A percentile compares a stretch with the other conserved stretches of the same genome.
These are phyloP conservation scores for Drosophila sordidula DNA, from an alignment of 2,888 invertebrate species.

Conservation along the genomic window DNA sequence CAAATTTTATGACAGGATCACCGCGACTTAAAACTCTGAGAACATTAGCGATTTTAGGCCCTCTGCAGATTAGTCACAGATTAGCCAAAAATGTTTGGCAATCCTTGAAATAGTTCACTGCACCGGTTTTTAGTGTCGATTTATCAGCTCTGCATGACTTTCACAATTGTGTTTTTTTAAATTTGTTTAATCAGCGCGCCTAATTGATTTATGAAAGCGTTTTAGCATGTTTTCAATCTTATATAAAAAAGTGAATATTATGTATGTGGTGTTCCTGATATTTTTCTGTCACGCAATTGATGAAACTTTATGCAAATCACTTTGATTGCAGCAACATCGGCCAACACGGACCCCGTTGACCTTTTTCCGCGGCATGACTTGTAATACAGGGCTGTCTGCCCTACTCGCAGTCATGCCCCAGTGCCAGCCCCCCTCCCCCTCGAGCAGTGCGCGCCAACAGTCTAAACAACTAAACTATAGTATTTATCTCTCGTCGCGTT, in stretches of 20 bases:
- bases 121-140: neutral
- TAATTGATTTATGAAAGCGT: constrained; percentile 31
- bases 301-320: constrained; percentile 43
- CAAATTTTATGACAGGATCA: constrained; percentile 14
- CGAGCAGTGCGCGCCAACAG: constrained; percentile 13
- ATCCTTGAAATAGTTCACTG: constrained; percentile 39
- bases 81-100: constrained; percentile 4
- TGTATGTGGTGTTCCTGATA: neutral
- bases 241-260: constrained; percentile 9
- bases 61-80: constrained; percentile 7
- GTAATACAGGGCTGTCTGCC: constrained; percentile 10
- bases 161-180: constrained; percentile 16
- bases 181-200: constrained; percentile 29
- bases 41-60: neutral
- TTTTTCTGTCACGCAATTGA: constrained; percentile 18
- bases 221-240: constrained; percentile 9
- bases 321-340: constrained; percentile 27
- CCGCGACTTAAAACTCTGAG: neutral
- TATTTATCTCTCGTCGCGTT: constrained; percentile 28
- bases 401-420: constrained; percentile 5
- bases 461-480: constrained; percentile 26
- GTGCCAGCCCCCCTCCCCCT: neutral
- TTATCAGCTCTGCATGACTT: constrained; percentile 51
- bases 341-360: constrained; percentile 32
- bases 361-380: constrained; percentile 30